Evolutionary conservation across 2,113 vertebrate genomes (phyloP).

Genomic region (Stercorarius parasiticus): DNA sequence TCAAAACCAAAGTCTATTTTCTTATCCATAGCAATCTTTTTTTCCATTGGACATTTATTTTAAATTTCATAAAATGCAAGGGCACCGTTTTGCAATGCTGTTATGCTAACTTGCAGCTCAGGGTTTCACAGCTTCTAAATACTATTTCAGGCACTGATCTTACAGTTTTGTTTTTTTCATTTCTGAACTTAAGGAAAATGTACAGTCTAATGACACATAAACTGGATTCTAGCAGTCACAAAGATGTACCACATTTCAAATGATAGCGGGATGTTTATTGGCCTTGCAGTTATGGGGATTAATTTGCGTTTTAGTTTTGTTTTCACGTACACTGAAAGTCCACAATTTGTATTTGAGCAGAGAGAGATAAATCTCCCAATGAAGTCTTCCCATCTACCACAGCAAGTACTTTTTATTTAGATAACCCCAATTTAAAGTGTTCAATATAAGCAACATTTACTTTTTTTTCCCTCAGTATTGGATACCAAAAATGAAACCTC

Average conservation of each 20-base stretch:
- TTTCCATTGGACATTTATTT: not conserved
- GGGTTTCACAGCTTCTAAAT: not conserved
- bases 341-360: not conserved
- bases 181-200: not conserved
- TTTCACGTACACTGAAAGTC: not conserved
- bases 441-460: not conserved
- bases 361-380: not conserved
- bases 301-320: not conserved
- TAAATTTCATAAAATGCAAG: not conserved
- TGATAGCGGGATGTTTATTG: not conserved
- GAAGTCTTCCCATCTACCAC: not conserved
- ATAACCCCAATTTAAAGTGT: not conserved
- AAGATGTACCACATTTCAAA: not conserved
- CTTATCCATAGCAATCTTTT: not conserved
- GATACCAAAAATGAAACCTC: not conserved
- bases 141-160: not conserved
- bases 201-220: not conserved
- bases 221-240: not conserved
- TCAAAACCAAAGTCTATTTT: not conserved
- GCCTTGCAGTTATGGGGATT: not conserved
- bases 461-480: rapidly evolving
- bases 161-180: not conserved
- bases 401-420: not conserved
- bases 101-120: not conserved
- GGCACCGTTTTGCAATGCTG: not conserved